Evolutionary conservation across 2,797 vertebrate genomes (phyloP).

Genomic region (Paguma larvata): DNA sequence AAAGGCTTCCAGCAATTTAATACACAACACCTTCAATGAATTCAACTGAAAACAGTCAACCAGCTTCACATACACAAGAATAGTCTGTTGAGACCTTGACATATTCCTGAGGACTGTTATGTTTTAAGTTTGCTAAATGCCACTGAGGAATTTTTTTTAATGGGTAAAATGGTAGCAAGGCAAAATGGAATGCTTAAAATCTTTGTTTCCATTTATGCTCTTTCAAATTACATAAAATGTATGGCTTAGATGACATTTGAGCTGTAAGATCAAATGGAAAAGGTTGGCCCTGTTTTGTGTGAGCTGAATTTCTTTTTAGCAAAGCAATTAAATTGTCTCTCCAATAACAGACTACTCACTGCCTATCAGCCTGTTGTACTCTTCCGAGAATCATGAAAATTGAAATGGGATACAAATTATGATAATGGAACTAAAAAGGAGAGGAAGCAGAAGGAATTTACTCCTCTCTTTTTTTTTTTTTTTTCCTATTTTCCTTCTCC

Average conservation of each 20-base stretch:
- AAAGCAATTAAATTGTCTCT: constrained; percentile 67
- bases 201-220: constrained; percentile 59
- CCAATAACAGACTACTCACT: background rate
- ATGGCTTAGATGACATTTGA: constrained; percentile 62
- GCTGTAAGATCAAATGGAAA: constrained; percentile 56
- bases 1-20: constrained; percentile 62
- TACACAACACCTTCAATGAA: constrained; percentile 44
- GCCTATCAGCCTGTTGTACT: background rate
- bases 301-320: constrained; percentile 49
- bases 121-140: constrained; percentile 49
- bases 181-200: constrained; percentile 59
- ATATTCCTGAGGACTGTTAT: constrained; percentile 36
- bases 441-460: constrained; percentile 24
- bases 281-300: constrained; percentile 43
- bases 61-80: background rate
- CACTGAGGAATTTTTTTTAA: background rate
- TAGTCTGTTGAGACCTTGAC: constrained; percentile 37
- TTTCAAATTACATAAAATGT: constrained; percentile 38
- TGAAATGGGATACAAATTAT: constrained; percentile 51
- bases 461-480: background rate
- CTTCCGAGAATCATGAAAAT: constrained; percentile 63
- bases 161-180: constrained; percentile 25
- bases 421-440: constrained; percentile 59
- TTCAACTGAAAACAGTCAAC: background rate
- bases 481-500: constrained; percentile 42